These are phyloP conservation scores for Troglohyphantes excavatus DNA, from an alignment of 2,888 invertebrate species.

Conservation along the genomic window DNA sequence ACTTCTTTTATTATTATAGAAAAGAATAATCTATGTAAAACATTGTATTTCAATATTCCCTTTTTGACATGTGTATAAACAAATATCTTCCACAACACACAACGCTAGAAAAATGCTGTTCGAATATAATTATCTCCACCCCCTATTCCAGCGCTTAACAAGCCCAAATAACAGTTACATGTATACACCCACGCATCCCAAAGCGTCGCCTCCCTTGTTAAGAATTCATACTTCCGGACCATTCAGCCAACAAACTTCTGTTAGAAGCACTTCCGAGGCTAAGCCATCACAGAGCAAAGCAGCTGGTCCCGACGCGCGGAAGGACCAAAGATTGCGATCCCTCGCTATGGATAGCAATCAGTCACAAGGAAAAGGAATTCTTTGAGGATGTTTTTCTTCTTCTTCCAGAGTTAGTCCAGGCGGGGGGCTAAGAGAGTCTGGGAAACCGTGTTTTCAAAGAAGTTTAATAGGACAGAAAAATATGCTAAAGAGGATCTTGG, in stretches of 20 bases:
- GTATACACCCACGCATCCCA: not conserved
- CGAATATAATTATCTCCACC: not conserved
- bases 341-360: conserved; percentile 46
- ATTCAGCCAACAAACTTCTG: not conserved
- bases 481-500: conserved; percentile 20
- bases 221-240: conserved; percentile 5
- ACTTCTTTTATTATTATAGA: too few relatives aligned
- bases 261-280: not conserved
- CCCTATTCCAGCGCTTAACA: not conserved
- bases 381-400: not conserved
- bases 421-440: not conserved
- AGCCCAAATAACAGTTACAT: not conserved
- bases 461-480: conserved; percentile 10
- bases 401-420: not conserved
- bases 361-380: conserved; percentile 19
- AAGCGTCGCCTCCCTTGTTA: not conserved
- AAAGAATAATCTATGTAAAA: too few relatives aligned
- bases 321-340: conserved; percentile 33
- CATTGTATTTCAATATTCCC: too few relatives aligned
- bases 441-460: conserved; percentile 7
- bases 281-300: not conserved
- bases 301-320: conserved; percentile 42
- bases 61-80: too few relatives aligned
- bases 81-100: too few relatives aligned
- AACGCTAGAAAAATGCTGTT: too few relatives aligned